Percentiles rank a stretch among this genome's conserved stretches.
These are phyloP conservation scores for Antitype chi DNA, from an alignment of 2,888 invertebrate species.

Conservation along the genomic window DNA sequence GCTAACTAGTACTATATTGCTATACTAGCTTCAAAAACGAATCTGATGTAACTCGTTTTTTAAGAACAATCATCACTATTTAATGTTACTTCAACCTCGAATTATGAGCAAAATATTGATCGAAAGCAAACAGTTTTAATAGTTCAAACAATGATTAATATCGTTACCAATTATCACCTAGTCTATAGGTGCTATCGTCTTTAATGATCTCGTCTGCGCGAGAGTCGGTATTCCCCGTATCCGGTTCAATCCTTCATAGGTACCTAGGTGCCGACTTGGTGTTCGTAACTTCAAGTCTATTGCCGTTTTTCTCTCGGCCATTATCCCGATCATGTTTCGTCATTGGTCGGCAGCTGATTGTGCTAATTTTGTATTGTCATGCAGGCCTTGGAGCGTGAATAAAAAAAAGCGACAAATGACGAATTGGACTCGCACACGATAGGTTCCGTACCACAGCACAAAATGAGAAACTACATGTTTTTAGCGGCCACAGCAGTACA, in stretches of 20 bases:
- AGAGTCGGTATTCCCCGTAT: constrained; percentile 71
- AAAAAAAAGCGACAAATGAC: not conserved
- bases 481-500: not conserved
- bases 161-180: constrained; percentile 33
- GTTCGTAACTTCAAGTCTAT: constrained; percentile 60
- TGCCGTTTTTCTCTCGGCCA: constrained; percentile 42
- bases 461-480: not conserved
- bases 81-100: constrained; percentile 10
- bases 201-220: constrained; percentile 23
- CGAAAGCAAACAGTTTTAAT: constrained; percentile 37
- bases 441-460: not conserved
- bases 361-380: constrained; percentile 51
- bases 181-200: constrained; percentile 9
- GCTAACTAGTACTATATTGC: not conserved
- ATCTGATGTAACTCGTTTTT: not conserved
- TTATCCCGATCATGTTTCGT: constrained; percentile 45
- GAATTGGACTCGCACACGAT: not conserved
- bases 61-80: not conserved
- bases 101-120: constrained; percentile 44
- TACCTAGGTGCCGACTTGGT: constrained; percentile 44
- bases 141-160: constrained; percentile 25
- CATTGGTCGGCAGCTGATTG: constrained; percentile 33
- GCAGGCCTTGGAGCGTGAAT: constrained; percentile 43
- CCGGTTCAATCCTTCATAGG: constrained; percentile 58
- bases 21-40: not conserved